Conservation (phyloP, 2,888 invertebrate genomes). For the Enchytraeus crypticus region DNA sequence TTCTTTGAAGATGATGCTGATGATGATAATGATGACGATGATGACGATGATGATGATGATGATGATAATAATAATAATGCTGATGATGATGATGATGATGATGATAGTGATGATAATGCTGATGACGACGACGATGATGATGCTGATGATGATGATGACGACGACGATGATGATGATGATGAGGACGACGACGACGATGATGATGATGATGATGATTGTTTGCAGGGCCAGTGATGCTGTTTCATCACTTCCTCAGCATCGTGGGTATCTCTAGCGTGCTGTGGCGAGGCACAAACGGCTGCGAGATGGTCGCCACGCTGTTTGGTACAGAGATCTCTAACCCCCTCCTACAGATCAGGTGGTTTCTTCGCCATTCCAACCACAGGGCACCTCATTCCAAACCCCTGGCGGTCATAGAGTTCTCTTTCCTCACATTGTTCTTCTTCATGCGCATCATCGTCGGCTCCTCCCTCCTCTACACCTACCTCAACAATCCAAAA, state of each 20-base stretch:
- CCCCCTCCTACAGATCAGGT: conserved; percentile 45
- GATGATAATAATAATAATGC: too few species aligned
- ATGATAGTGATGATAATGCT: too few species aligned
- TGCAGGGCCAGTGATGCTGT: conserved; percentile 42
- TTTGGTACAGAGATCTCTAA: conserved; percentile 45
- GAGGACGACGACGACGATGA: too few species aligned
- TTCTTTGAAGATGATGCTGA: too few species aligned
- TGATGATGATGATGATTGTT: too few species aligned
- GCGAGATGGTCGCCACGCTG: conserved; percentile 44
- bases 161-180: too few species aligned
- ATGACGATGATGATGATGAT: too few species aligned
- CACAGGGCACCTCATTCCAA: conserved; percentile 8
- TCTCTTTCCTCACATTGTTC: conserved; percentile 39
- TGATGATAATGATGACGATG: too few species aligned
- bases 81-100: too few species aligned
- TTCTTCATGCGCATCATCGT: conserved; percentile 37
- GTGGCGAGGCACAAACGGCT: conserved; percentile 35
- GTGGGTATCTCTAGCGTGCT: conserved; percentile 34
- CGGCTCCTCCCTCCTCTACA: conserved; percentile 35
- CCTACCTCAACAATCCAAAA: conserved; percentile 34
- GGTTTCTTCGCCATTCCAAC: conserved; percentile 31
- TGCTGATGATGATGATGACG: too few species aligned
- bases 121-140: too few species aligned
- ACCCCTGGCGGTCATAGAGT: conserved; percentile 24
- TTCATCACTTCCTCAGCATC: conserved; percentile 43